Evolutionary conservation across 2,888 invertebrate species (phyloP).

Genomic region (Sarcophaga carnaria): DNA sequence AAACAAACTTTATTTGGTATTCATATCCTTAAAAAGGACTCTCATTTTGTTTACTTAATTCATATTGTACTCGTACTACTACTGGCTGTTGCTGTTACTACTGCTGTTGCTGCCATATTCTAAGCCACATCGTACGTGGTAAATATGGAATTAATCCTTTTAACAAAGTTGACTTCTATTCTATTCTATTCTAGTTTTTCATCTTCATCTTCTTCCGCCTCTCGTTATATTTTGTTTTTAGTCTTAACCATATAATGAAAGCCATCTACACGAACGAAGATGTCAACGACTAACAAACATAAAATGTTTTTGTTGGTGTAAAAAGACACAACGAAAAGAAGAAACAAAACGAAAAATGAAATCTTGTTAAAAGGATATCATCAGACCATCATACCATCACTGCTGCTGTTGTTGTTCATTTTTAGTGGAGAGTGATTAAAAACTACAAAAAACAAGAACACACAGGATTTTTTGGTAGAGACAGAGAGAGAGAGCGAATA

Average conservation of each 20-base stretch:
- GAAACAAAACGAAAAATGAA: neutral
- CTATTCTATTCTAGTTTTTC: too few relatives aligned
- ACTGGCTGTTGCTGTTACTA: too few relatives aligned
- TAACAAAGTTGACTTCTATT: conserved; percentile 63
- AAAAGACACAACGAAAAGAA: neutral
- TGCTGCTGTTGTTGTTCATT: too few relatives aligned
- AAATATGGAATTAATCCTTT: conserved; percentile 66
- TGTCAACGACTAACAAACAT: conserved; percentile 41
- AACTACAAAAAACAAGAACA: neutral
- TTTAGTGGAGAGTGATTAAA: neutral
- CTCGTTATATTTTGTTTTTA: neutral
- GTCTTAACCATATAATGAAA: conserved; percentile 53
- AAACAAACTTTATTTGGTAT: conserved; percentile 16
- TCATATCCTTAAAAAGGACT: conserved; percentile 34
- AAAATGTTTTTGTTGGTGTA: neutral
- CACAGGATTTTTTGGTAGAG: too few relatives aligned
- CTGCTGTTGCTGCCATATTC: neutral
- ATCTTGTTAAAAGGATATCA: neutral
- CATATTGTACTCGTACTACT: neutral
- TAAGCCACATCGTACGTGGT: conserved; percentile 39
- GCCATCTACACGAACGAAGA: conserved; percentile 51
- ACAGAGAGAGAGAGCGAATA: neutral
- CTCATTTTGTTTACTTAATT: neutral
- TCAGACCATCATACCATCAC: neutral
- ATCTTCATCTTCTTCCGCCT: too few relatives aligned